Percentiles rank a stretch among this genome's conserved stretches.
Evolutionary conservation across 1,140 invertebrate genomes (phyloP).

Genomic region (Orchestia grillus): DNA sequence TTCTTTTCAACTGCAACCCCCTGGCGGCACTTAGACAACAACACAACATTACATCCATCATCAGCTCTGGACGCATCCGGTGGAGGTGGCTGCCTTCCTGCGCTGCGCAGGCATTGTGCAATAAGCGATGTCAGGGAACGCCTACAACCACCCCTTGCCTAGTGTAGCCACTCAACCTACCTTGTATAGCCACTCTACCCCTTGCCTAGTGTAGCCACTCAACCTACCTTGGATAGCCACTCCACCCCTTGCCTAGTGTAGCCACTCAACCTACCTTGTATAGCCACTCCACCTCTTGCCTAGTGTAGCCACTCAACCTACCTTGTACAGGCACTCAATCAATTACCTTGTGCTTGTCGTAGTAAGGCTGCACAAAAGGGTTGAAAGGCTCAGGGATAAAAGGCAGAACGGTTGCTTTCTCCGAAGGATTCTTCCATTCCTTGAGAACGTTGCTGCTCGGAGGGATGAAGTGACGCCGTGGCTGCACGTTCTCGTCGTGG

Average conservation of each 20-base stretch:
- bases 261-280: background rate
- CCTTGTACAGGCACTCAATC: background rate
- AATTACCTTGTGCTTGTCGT: conserved; percentile 73
- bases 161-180: background rate
- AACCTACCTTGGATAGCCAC: background rate
- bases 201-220: background rate
- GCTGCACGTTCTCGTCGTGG: conserved; percentile 52
- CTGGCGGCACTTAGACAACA: too few relatives aligned
- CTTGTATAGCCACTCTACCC: background rate
- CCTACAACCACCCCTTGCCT: too few relatives aligned
- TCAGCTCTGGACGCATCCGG: too few relatives aligned
- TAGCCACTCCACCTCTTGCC: background rate
- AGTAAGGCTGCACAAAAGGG: conserved; percentile 71
- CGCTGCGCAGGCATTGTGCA: too few relatives aligned
- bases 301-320: background rate
- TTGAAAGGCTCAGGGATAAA: conserved; percentile 70
- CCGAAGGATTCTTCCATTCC: conserved; percentile 33
- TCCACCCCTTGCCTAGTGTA: background rate
- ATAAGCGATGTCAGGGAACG: too few relatives aligned
- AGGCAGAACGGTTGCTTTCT: background rate
- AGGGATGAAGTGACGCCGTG: background rate
- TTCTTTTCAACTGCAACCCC: too few relatives aligned
- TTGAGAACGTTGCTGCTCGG: conserved; percentile 21
- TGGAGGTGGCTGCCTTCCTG: too few relatives aligned
- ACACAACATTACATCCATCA: too few relatives aligned